Evolutionary conservation across 37 sponge, comb jelly and placozoan species (phyloP).

Genomic region (Oopsacas minuta): DNA sequence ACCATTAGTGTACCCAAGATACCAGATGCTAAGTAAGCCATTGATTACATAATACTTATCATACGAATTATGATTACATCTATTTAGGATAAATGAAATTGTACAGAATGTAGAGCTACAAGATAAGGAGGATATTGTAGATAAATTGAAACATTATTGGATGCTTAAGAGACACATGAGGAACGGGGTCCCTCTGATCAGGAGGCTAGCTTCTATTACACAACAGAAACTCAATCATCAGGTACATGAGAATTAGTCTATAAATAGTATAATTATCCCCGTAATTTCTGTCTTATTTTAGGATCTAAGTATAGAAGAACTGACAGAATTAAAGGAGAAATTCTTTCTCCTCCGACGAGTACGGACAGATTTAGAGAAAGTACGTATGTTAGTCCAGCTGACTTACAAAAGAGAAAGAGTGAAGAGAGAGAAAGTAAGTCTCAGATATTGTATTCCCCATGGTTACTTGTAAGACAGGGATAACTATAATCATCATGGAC

Average conservation of each 20-base stretch:
- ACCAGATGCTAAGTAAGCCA: neutral
- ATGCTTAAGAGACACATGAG: slow-evolving; percentile 93
- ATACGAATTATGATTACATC: neutral
- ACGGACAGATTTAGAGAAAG: slow-evolving; percentile 83
- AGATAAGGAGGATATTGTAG: slow-evolving; percentile 76
- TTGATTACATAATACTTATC: neutral
- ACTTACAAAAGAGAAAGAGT: slow-evolving; percentile 83
- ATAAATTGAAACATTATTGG: slow-evolving; percentile 85
- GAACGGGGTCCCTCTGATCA: slow-evolving; percentile 89
- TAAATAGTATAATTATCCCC: neutral
- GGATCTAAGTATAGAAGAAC: slow-evolving; percentile 69
- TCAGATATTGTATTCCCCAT: neutral
- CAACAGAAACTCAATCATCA: slow-evolving; percentile 25
- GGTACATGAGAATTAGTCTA: neutral
- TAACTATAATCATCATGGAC: neutral
- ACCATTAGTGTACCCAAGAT: neutral
- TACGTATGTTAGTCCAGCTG: slow-evolving; percentile 73
- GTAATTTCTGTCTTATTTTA: neutral
- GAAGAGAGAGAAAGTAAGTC: slow-evolving; percentile 77
- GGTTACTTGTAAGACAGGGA: slow-evolving; percentile 6
- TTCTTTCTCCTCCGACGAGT: slow-evolving; percentile 59
- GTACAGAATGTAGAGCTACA: slow-evolving; percentile 44
- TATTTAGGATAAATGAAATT: slow-evolving; percentile 52
- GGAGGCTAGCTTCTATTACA: slow-evolving; percentile 66
- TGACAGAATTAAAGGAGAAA: slow-evolving; percentile 66